Conservation (phyloP, 2,888 invertebrate genomes). For the Itoplectis maculator region DNA sequence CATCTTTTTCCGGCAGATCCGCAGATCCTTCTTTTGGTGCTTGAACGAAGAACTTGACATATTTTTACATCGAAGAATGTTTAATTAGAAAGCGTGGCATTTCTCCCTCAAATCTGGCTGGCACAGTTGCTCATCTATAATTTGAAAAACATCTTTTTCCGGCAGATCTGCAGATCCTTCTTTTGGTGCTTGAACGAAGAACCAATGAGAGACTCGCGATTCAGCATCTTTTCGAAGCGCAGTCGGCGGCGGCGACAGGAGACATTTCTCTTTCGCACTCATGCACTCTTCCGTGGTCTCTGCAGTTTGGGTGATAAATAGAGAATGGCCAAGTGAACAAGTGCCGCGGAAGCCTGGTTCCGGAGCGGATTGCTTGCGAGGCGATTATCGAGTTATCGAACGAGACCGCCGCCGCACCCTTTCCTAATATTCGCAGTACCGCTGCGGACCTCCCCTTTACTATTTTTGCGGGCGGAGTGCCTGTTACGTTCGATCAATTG, state of each 20-base stretch:
- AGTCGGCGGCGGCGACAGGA: background rate
- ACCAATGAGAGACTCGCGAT: background rate
- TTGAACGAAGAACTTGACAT: too few species aligned
- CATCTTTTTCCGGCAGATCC: too few species aligned
- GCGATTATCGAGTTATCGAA: slow-evolving; percentile 68
- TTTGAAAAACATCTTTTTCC: background rate
- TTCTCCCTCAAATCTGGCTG: background rate
- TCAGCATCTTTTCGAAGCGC: slow-evolving; percentile 18
- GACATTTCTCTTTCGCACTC: slow-evolving; percentile 62
- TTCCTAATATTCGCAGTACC: background rate
- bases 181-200: slow-evolving; percentile 12
- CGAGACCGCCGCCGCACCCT: slow-evolving; percentile 53
- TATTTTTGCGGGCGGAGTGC: background rate
- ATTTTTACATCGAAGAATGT: slow-evolving; percentile 36
- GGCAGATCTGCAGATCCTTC: slow-evolving; percentile 34
- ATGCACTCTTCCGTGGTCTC: slow-evolving; percentile 64
- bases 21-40: too few species aligned
- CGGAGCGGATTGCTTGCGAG: slow-evolving; percentile 64
- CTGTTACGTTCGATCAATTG: slow-evolving; percentile 8
- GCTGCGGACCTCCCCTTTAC: background rate
- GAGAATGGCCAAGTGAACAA: slow-evolving; percentile 63
- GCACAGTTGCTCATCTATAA: background rate
- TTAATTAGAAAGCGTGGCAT: slow-evolving; percentile 2
- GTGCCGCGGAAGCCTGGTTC: slow-evolving; percentile 47
- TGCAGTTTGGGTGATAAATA: slow-evolving; percentile 70